phyloP scores from a whole-genome alignment of 92 coral and sea anemone genomes.

The Ricordea florida region DNA sequence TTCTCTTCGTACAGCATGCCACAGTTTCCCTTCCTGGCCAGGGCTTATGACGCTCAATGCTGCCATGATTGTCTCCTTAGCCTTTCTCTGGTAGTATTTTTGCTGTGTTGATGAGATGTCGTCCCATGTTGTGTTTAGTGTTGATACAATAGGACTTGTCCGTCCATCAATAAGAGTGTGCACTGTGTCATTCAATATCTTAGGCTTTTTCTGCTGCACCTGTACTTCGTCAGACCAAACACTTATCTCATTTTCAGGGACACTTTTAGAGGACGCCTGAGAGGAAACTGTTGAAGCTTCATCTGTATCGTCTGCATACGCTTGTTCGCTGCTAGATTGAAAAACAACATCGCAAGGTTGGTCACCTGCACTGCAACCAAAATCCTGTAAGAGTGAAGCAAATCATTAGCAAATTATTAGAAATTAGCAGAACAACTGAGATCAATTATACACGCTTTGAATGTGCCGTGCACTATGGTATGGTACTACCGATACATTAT shows the following conservation, averaged over 20 bases:
- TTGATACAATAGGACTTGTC: not conserved
- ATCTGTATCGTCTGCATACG: too few relatives aligned
- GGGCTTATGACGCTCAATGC: conserved; percentile 42
- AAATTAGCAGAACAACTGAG: too few relatives aligned
- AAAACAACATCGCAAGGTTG: too few relatives aligned
- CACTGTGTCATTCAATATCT: not conserved
- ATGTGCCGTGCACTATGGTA: too few relatives aligned
- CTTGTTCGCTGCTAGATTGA: too few relatives aligned
- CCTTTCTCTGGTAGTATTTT: conserved; percentile 33
- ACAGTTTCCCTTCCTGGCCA: conserved; percentile 49
- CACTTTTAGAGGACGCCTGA: not conserved
- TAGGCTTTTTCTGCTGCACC: not conserved
- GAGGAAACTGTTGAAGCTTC: too few relatives aligned
- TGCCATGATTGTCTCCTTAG: conserved; percentile 18
- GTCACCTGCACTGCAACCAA: too few relatives aligned
- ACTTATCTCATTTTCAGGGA: conserved; percentile 7
- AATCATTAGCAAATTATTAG: too few relatives aligned
- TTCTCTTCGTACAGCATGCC: conserved; percentile 43
- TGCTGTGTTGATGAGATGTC: conserved; percentile 53
- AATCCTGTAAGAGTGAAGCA: too few relatives aligned
- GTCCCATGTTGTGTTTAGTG: conserved; percentile 45
- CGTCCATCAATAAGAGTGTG: not conserved
- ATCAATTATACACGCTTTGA: too few relatives aligned
- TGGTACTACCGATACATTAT: too few relatives aligned
- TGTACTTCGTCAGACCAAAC: conserved; percentile 7